phyloP scores from a whole-genome alignment of 1,140 invertebrate genomes.

The Neoseiulus cucumeris region DNA sequence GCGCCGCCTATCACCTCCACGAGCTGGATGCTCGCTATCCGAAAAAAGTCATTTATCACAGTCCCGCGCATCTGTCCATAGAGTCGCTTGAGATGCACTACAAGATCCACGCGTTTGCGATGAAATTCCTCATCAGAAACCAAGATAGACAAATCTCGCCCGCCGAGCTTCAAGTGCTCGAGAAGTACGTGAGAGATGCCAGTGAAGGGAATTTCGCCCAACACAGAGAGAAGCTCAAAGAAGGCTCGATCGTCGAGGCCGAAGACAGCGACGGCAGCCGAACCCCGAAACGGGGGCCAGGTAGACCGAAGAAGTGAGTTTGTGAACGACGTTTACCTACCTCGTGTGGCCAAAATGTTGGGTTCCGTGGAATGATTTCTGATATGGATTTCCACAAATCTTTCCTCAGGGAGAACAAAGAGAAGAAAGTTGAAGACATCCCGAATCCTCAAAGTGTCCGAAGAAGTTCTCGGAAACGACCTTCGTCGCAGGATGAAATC shows the following conservation, averaged over 20 bases:
- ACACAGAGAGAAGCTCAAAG: neutral
- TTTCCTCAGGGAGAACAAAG: neutral
- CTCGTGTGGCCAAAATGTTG: neutral
- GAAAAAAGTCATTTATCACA: conserved; percentile 58
- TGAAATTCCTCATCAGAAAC: neutral
- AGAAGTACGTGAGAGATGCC: neutral
- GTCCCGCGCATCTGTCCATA: conserved; percentile 57
- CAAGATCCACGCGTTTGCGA: conserved; percentile 7
- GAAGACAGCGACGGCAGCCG: neutral
- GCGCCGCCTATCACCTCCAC: conserved; percentile 48
- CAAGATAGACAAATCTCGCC: neutral
- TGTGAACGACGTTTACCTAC: neutral
- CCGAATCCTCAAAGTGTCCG: neutral
- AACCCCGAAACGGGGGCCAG: neutral
- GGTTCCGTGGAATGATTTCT: neutral
- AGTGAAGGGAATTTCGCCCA: neutral
- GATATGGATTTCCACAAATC: neutral
- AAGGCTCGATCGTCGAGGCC: neutral
- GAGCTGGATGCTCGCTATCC: conserved; percentile 66
- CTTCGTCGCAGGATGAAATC: neutral
- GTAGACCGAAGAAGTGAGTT: neutral
- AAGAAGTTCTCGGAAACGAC: neutral
- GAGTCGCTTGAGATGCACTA: conserved; percentile 53
- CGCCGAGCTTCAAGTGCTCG: neutral
- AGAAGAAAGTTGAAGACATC: neutral